Evolutionary conservation across 2,888 invertebrate genomes (phyloP), one percentile per base, ranked within the genome.

Genomic region (Crepidodera aurea): DNA sequence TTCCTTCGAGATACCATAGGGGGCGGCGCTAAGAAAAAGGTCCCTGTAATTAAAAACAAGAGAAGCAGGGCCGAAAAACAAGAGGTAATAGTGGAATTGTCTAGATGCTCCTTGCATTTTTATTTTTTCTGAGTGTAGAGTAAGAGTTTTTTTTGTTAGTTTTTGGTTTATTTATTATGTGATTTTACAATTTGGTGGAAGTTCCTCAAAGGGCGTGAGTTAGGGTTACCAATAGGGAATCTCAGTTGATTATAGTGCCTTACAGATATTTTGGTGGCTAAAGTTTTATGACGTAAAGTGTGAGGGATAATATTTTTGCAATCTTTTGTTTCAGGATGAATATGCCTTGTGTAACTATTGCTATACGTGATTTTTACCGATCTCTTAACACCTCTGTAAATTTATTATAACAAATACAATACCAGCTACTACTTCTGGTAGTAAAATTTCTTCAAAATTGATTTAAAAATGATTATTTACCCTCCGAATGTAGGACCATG

Each of bases 401-500:
- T n/a, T n/a, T n/a, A n/a, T n/a, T n/a, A n/a, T n/a, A n/a, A n/a
- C n/a, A n/a, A n/a, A n/a, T n/a, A n/a, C n/a, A n/a, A n/a, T n/a
- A n/a, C n/a, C n/a, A n/a, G n/a, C n/a, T n/a, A n/a, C n/a, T n/a
- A n/a, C n/a, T n/a, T n/a, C n/a, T n/a, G n/a, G n/a, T n/a, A n/a
- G n/a, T n/a, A n/a, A n/a, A n/a, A n/a, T n/a, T n/a, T n/a, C n/a
- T n/a, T n/a, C n/a, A n/a, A n/a, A n/a, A n/a, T n/a, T n/a, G n/a
- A n/a, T n/a, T n/a, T n/a, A n/a, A n/a, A n/a, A 32, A 10, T 32
- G 32, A n/a, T 34, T 13, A 83, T 85, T 73, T 85, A 88, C 64
- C 84, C 86, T 66, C 87, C 84, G 62, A 75, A 81, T 1, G 78
- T 85, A 16, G 90, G 87, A 34, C 91, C 92, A 62, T 90, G 84